phyloP scores from a whole-genome alignment of 1,140 invertebrate species.

The Sweltsa coloradensis region DNA sequence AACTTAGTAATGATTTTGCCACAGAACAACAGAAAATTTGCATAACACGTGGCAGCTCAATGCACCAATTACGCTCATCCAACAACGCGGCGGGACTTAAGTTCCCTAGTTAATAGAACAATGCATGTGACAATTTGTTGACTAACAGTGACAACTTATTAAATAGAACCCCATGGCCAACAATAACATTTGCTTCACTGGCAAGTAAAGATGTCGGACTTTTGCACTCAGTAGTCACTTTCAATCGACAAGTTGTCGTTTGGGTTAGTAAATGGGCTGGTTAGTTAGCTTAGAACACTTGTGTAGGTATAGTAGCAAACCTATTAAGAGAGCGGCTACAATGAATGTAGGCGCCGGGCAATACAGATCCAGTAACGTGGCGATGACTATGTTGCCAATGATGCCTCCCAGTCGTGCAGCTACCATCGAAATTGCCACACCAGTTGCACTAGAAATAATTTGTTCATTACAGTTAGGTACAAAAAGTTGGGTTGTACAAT shows the following conservation, averaged over 20 bases:
- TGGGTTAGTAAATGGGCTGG: neutral
- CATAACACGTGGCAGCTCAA: too few relatives aligned
- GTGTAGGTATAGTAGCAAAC: constrained; percentile 19
- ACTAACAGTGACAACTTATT: too few relatives aligned
- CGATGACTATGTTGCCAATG: constrained; percentile 77
- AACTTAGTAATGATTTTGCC: too few relatives aligned
- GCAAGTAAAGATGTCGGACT: neutral
- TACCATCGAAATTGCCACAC: constrained; percentile 77
- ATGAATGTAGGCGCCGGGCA: constrained; percentile 78
- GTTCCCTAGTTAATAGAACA: neutral
- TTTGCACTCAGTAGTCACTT: neutral
- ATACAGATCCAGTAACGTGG: constrained; percentile 63
- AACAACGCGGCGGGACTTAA: too few relatives aligned
- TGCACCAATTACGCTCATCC: too few relatives aligned
- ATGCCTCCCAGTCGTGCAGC: constrained; percentile 72
- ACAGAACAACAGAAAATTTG: too few relatives aligned
- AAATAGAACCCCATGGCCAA: too few relatives aligned
- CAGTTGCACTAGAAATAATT: constrained; percentile 55
- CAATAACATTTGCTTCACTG: neutral
- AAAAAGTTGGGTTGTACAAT: too few relatives aligned
- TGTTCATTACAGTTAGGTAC: too few relatives aligned
- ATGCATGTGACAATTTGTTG: too few relatives aligned
- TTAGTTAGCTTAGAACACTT: neutral
- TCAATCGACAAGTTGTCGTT: neutral
- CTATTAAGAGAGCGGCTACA: constrained; percentile 63